A percentile compares a stretch with the other conserved stretches of the same genome.
Evolutionary conservation across 2,797 vertebrate species (phyloP).

Genomic region (Apogon hyalosoma): DNA sequence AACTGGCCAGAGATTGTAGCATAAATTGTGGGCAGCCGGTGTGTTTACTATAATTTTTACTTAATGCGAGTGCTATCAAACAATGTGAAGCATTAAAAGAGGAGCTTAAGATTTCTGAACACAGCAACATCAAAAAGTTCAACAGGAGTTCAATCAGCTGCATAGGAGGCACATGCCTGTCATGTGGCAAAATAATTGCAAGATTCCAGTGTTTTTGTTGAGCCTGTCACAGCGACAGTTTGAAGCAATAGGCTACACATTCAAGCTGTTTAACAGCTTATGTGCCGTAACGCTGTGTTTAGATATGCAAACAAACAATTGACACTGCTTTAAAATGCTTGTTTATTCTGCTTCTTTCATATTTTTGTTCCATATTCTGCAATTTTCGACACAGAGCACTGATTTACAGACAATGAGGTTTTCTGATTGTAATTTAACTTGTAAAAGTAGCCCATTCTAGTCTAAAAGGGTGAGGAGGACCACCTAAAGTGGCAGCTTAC

Average conservation of each 20-base stretch:
- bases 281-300: not conserved
- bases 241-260: not conserved
- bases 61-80: not conserved
- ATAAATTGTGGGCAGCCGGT: too few relatives aligned
- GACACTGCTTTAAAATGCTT: not conserved
- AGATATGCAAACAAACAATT: not conserved
- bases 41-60: too few relatives aligned
- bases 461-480: slow-evolving; percentile 24
- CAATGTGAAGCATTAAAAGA: not conserved
- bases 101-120: slow-evolving; percentile 1
- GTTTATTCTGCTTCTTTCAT: not conserved
- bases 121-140: slow-evolving; percentile 40
- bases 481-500: slow-evolving; percentile 47
- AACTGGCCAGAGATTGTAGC: too few relatives aligned
- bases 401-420: slow-evolving; percentile 5
- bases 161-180: slow-evolving; percentile 50
- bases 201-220: slow-evolving; percentile 28
- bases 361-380: not conserved
- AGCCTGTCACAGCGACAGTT: slow-evolving; percentile 21
- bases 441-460: slow-evolving; percentile 19
- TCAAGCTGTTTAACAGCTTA: too few relatives aligned
- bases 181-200: slow-evolving; percentile 45
- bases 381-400: not conserved
- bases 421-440: slow-evolving; percentile 21
- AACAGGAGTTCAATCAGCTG: slow-evolving; percentile 47